A percentile compares a stretch with the other conserved stretches of the same genome.
Evolutionary conservation across 2,888 invertebrate species (phyloP).

Genomic region (Drepana falcataria): DNA sequence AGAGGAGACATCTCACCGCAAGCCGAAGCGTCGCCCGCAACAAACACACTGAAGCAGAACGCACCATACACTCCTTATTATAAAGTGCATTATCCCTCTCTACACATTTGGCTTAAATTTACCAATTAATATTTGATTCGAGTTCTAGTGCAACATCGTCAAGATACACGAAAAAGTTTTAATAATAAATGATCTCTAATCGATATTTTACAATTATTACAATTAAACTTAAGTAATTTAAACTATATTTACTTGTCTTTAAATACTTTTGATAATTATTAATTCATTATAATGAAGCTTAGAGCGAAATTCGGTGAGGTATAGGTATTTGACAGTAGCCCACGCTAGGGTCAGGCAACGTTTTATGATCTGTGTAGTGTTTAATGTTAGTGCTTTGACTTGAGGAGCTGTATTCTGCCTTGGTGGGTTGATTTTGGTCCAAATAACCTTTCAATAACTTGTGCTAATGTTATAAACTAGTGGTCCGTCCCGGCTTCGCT

Average conservation of each 20-base stretch:
- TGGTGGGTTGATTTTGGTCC: too few species aligned
- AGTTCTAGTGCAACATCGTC: background rate
- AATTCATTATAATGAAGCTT: background rate
- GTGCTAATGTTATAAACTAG: too few species aligned
- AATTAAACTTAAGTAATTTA: background rate
- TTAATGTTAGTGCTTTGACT: background rate
- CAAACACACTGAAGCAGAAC: slow-evolving; percentile 33
- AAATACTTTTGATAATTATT: background rate
- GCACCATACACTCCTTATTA: background rate
- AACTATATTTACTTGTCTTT: background rate
- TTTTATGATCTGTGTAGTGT: background rate
- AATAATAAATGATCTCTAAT: background rate
- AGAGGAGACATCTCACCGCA: slow-evolving; percentile 34
- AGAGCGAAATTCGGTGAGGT: background rate
- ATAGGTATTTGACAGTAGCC: background rate
- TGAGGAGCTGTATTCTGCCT: background rate
- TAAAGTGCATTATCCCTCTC: slow-evolving; percentile 18
- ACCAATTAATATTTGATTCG: slow-evolving; percentile 2
- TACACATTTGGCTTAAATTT: slow-evolving; percentile 11
- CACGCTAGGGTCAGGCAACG: background rate
- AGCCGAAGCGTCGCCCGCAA: slow-evolving; percentile 37
- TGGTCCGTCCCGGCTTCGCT: too few species aligned
- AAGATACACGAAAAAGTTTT: background rate
- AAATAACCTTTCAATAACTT: too few species aligned
- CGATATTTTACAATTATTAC: background rate